Base-by-base conservation (phyloP, 2,797 vertebrate genomes). In the Acomys russatus region DNA sequence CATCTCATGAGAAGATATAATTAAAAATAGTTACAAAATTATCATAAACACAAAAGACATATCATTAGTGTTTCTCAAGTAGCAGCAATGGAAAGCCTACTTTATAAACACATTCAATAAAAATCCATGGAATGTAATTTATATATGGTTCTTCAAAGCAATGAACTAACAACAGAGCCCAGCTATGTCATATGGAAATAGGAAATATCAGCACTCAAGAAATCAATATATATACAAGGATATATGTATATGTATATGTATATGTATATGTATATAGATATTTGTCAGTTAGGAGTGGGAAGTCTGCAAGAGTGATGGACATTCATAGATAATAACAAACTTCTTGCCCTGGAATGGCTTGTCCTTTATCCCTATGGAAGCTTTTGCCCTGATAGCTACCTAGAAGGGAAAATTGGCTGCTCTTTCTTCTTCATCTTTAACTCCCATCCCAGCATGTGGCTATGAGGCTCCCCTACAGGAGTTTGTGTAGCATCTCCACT, bases 351-450 rank as follows among this genome's bases (percentile, higher is more conserved):
- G 61, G n/a, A 85, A 95, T 63, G 73, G 12, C 90, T 85, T 96
- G 25, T 15, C 51, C 25, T 78, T 95, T 83, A 71, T 94, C 89
- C 92, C 83, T 92, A 94, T 95, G 90, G 93, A 97, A 51, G 4
- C n/a, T 90, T 90, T 94, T 93, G 78, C 88, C 88, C n/a, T 64
- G 61, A 77, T 94, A 83, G 54, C 51, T 89, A 80, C 83, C 83
- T 91, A 85, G 92, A 92, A 96, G 93, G 56, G 87, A 76, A 91
- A 92, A 97, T 89, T 59, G 70, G 74, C 93, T 94, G 88, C 33
- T 92, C 68, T 97, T 96, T 96, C 94, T 97, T 92, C 94, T 95
- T 94, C 17, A 2, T 85, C 91, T 89, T 90, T 61, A 35, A 80
- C 61, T 89, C 61, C 86, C 68, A 70, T 96, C 95, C 10, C 96